A percentile compares a stretch with the other conserved stretches of the same genome.
Conservation (phyloP, 2,888 invertebrate genomes). For the Noctua comes region DNA sequence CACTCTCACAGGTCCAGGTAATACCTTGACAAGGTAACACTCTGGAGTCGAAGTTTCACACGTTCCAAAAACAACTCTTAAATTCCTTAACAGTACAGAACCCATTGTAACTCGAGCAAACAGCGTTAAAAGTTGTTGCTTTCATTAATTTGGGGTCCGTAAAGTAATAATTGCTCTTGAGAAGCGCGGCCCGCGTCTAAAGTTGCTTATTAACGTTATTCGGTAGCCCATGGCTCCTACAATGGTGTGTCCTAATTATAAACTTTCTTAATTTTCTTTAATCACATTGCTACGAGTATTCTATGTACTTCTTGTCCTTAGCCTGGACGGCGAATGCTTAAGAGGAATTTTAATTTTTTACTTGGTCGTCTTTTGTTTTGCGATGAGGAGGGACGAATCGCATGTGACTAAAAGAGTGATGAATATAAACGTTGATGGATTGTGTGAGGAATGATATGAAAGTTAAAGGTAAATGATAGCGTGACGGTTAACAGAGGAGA, state of each 20-base stretch:
- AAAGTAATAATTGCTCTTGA: slow-evolving; percentile 83
- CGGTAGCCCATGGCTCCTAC: slow-evolving; percentile 72
- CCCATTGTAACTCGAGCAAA: slow-evolving; percentile 72
- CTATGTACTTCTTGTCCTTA: slow-evolving; percentile 71
- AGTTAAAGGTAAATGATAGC: too few relatives aligned
- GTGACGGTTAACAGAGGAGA: too few relatives aligned
- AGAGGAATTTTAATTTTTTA: slow-evolving; percentile 46
- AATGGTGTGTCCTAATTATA: slow-evolving; percentile 73
- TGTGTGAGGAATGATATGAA: too few relatives aligned
- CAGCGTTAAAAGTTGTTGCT: slow-evolving; percentile 79
- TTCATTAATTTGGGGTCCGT: slow-evolving; percentile 81
- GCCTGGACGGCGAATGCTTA: slow-evolving; percentile 61
- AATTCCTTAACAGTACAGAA: slow-evolving; percentile 65
- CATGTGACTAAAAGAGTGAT: too few relatives aligned
- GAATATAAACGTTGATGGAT: too few relatives aligned
- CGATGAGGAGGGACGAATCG: too few relatives aligned
- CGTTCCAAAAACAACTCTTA: slow-evolving; percentile 40
- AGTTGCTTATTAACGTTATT: slow-evolving; percentile 81
- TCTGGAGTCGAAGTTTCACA: slow-evolving; percentile 14
- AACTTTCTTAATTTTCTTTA: slow-evolving; percentile 88
- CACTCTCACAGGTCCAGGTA: too few relatives aligned
- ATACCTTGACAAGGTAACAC: background rate
- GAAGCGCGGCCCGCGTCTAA: slow-evolving; percentile 78
- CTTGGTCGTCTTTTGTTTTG: slow-evolving; percentile 13
- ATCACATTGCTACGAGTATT: slow-evolving; percentile 69